Evolutionary conservation across 1,140 invertebrate genomes (phyloP).

Genomic region (Leptoteleia sp.): DNA sequence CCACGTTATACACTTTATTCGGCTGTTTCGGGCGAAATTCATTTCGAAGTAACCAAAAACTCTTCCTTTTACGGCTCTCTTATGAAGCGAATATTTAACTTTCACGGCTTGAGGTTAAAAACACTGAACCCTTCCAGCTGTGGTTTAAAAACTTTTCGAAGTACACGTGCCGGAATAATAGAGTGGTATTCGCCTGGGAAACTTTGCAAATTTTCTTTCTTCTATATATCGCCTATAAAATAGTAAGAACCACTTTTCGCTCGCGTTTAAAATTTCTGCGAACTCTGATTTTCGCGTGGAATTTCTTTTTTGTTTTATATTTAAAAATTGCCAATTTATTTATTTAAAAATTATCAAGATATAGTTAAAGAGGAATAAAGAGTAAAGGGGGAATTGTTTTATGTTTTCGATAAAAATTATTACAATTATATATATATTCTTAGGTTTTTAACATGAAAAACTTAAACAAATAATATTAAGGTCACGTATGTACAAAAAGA

Average conservation of each 20-base stretch:
- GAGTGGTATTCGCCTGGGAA: slow-evolving; percentile 69
- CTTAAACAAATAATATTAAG: no score
- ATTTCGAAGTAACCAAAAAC: slow-evolving; percentile 69
- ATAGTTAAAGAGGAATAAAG: no score
- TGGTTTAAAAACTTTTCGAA: slow-evolving; percentile 76
- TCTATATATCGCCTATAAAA: slow-evolving; percentile 35
- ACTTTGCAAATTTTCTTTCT: slow-evolving; percentile 68
- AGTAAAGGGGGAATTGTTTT: no score
- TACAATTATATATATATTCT: no score
- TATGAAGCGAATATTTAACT: slow-evolving; percentile 77
- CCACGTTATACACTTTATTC: slow-evolving; percentile 51
- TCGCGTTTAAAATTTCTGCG: background rate
- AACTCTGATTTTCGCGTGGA: no score
- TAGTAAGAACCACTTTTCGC: slow-evolving; percentile 31
- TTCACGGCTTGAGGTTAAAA: slow-evolving; percentile 78
- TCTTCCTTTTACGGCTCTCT: slow-evolving; percentile 73
- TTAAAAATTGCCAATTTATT: no score
- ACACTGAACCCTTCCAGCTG: slow-evolving; percentile 74
- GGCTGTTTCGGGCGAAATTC: slow-evolving; percentile 57
- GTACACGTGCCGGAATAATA: slow-evolving; percentile 70
- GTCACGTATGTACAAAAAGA: no score
- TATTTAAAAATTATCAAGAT: no score
- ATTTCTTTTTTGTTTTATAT: no score
- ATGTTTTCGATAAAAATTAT: no score
- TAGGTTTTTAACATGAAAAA: no score